Percentiles rank a stretch among this genome's conserved stretches.
Evolutionary conservation across 1,140 invertebrate genomes (phyloP).

Genomic region (Atta colombica): DNA sequence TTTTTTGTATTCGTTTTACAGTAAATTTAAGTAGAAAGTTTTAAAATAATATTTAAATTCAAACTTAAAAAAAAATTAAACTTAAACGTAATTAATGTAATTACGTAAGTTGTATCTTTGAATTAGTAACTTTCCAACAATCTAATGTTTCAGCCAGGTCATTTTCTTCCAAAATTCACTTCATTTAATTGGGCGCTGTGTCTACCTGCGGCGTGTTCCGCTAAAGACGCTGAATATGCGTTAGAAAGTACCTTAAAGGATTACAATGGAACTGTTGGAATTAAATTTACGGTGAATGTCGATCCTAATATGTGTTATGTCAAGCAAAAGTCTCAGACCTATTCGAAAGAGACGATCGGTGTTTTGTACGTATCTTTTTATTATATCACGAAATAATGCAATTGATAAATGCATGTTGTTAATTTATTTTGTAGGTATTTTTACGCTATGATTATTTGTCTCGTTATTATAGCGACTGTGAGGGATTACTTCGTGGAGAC

Average conservation of each 20-base stretch:
- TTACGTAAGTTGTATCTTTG: too few species aligned
- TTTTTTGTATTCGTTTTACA: background rate
- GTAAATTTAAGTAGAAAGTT: background rate
- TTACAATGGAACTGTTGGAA: conserved; percentile 88
- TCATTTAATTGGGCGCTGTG: conserved; percentile 91
- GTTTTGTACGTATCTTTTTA: conserved; percentile 80
- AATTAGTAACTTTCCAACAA: too few species aligned
- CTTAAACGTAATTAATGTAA: too few species aligned
- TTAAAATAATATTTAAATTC: conserved; percentile 18
- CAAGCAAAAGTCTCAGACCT: conserved; percentile 82
- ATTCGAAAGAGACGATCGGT: conserved; percentile 84
- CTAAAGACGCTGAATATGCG: conserved; percentile 87
- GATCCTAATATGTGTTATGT: conserved; percentile 88
- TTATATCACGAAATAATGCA: background rate
- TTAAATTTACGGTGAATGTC: conserved; percentile 88
- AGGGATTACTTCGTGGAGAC: conserved; percentile 81
- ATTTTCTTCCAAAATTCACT: conserved; percentile 90
- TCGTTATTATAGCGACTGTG: conserved; percentile 82
- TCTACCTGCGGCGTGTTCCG: conserved; percentile 88
- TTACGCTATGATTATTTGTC: conserved; percentile 83
- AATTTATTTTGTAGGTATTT: conserved; percentile 80
- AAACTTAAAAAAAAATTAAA: too few species aligned
- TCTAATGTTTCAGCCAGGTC: conserved; percentile 87
- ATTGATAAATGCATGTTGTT: conserved; percentile 4
- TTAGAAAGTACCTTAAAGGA: conserved; percentile 87